Percentiles rank a stretch among this genome's conserved stretches.
phyloP scores from a whole-genome alignment of 2,797 vertebrate genomes.

The Galago senegalensis region DNA sequence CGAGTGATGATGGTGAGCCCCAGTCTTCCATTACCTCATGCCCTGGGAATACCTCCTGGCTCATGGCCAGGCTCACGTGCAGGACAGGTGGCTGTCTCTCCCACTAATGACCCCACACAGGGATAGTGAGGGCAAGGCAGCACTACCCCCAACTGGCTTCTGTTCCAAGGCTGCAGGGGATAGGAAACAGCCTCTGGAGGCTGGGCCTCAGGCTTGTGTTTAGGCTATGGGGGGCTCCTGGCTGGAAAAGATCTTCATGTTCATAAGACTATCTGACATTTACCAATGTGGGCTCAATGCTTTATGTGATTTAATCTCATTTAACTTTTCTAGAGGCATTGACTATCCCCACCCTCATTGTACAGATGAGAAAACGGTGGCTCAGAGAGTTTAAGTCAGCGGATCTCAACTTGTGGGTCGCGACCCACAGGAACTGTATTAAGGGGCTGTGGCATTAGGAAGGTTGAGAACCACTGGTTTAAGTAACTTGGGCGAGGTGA shows the following conservation, averaged over 20 bases:
- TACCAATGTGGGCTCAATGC: background rate
- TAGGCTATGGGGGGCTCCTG: background rate
- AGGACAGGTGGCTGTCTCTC: background rate
- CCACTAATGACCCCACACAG: background rate
- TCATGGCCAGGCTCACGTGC: background rate
- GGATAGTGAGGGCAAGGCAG: background rate
- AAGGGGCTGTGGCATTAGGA: too few species aligned
- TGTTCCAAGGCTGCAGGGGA: background rate
- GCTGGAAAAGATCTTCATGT: background rate
- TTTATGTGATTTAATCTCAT: background rate
- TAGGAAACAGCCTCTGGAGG: background rate
- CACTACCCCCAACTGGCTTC: rapidly evolving
- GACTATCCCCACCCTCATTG: background rate
- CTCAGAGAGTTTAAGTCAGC: background rate
- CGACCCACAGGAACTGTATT: too few species aligned
- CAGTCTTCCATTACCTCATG: slow-evolving; percentile 33
- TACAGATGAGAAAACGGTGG: background rate
- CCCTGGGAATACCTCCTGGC: background rate
- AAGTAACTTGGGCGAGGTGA: background rate
- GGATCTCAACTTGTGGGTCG: too few species aligned
- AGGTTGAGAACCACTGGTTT: background rate
- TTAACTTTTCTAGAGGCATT: background rate
- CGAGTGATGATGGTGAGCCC: background rate
- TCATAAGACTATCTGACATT: background rate
- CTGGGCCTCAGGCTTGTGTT: background rate